Evolutionary conservation across 2,888 invertebrate genomes (phyloP).

Genomic region (Aporophyla lueneburgensis): DNA sequence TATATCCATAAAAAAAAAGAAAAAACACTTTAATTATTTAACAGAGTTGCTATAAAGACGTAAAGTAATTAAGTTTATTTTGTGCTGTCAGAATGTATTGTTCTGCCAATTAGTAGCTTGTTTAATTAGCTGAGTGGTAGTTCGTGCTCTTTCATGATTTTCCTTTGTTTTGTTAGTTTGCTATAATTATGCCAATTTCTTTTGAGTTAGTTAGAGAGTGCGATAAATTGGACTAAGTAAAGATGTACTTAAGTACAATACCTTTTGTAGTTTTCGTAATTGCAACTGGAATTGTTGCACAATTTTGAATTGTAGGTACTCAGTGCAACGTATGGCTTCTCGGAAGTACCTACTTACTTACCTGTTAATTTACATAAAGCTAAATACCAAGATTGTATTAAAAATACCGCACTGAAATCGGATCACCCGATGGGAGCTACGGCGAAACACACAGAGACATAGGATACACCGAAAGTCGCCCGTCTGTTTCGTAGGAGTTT

Average conservation of each 20-base stretch:
- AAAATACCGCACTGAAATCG: too few species aligned
- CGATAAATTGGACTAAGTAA: neutral
- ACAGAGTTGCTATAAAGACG: slow-evolving; percentile 21
- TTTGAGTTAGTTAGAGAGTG: neutral
- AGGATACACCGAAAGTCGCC: too few species aligned
- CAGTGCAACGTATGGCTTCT: too few species aligned
- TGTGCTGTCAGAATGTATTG: slow-evolving; percentile 24
- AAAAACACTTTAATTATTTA: neutral
- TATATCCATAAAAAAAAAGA: neutral
- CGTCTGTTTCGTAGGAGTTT: too few species aligned
- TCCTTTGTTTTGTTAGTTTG: slow-evolving; percentile 32
- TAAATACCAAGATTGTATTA: too few species aligned
- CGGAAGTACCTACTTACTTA: too few species aligned
- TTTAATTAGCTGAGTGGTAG: slow-evolving; percentile 50
- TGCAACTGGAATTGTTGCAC: neutral
- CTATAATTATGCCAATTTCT: slow-evolving; percentile 15
- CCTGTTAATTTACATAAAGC: too few species aligned
- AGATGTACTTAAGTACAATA: neutral
- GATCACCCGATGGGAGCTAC: too few species aligned
- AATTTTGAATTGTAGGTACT: too few species aligned
- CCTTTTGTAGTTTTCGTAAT: neutral
- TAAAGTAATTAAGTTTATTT: slow-evolving; percentile 40
- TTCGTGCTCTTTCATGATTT: slow-evolving; percentile 29
- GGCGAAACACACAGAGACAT: too few species aligned
- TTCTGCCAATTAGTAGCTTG: slow-evolving; percentile 45